Percentiles rank a stretch among this genome's conserved stretches.
Evolutionary conservation across 2,113 vertebrate genomes (phyloP).

Genomic region (Phalacrocorax brasilianus): DNA sequence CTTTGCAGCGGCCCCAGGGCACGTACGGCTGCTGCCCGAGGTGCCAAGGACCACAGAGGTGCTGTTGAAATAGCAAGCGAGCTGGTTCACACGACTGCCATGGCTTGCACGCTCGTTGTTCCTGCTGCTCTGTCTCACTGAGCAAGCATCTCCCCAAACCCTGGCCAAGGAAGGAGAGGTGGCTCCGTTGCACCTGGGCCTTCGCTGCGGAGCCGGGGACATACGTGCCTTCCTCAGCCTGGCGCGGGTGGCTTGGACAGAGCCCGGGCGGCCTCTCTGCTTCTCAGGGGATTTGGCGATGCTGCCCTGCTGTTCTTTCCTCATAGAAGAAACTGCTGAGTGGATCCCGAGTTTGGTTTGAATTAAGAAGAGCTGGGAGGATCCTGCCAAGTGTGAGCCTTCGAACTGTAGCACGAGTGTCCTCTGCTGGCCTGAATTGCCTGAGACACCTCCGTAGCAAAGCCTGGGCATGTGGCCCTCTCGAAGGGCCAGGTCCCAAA

Average conservation of each 20-base stretch:
- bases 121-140: not conserved
- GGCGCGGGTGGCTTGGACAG: not conserved
- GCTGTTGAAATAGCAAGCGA: not conserved
- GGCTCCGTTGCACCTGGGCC: not conserved
- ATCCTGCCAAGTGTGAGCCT: not conserved
- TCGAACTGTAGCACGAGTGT: slow-evolving; percentile 1
- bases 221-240: not conserved
- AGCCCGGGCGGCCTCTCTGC: not conserved
- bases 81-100: not conserved
- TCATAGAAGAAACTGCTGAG: not conserved
- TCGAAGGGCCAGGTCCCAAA: not conserved
- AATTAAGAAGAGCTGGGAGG: not conserved
- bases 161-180: not conserved
- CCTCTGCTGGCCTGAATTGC: slow-evolving; percentile 49
- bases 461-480: not conserved
- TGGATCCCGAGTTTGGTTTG: not conserved
- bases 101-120: not conserved
- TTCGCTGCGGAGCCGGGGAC: not conserved
- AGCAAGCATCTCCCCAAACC: not conserved
- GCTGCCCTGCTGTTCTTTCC: not conserved
- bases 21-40: rapidly evolving
- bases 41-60: not conserved
- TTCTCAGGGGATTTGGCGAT: not conserved
- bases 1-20: not conserved
- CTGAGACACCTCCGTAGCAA: not conserved